Conservation (phyloP, 2,113 vertebrate genomes). For the Bambusicola thoracicus region DNA sequence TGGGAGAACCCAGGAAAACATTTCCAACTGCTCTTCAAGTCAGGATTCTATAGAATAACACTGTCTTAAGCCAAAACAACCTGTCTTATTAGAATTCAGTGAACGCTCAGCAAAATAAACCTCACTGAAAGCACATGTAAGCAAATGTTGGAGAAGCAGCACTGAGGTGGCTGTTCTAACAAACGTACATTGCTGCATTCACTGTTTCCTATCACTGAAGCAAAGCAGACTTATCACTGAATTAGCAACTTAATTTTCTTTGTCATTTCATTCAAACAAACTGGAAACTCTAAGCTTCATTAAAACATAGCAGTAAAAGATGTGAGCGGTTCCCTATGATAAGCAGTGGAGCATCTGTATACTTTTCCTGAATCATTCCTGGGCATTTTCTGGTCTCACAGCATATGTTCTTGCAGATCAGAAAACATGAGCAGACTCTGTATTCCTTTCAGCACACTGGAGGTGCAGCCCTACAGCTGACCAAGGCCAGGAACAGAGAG, state of each 20-base stretch:
- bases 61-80: background rate
- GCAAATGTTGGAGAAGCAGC: background rate
- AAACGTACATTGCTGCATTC: background rate
- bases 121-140: background rate
- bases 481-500: background rate
- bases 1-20: background rate
- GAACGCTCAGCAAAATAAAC: background rate
- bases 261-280: background rate
- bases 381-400: background rate
- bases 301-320: background rate
- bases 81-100: background rate
- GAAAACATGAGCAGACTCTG: background rate
- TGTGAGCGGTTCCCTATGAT: background rate
- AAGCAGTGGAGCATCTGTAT: background rate
- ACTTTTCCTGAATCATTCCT: background rate
- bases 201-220: background rate
- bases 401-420: accelerated
- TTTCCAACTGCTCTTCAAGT: background rate
- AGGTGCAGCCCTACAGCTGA: background rate
- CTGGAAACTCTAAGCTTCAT: background rate
- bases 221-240: background rate
- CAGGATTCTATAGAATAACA: background rate
- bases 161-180: background rate
- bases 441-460: background rate
- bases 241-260: background rate